Evolutionary conservation across 2,113 vertebrate species (phyloP).

Genomic region (Symphodus melops): DNA sequence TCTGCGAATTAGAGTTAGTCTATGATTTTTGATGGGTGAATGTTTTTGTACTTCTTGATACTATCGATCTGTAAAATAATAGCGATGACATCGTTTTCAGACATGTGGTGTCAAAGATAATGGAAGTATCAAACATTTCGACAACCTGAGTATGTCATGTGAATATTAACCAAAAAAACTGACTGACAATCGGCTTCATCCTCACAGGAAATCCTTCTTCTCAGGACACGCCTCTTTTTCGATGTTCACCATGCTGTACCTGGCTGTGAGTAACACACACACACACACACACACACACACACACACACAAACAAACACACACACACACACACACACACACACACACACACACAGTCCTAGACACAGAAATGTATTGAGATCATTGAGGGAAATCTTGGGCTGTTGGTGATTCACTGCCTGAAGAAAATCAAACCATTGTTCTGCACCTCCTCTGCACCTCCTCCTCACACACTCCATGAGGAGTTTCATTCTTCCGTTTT

Average conservation of each 20-base stretch:
- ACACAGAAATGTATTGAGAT: slow-evolving; percentile 38
- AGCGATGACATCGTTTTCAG: too few relatives aligned
- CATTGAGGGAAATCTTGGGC: slow-evolving; percentile 24
- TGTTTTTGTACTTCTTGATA: too few relatives aligned
- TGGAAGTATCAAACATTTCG: too few relatives aligned
- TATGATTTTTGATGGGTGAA: too few relatives aligned
- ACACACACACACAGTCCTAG: slow-evolving; percentile 7
- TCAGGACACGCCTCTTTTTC: slow-evolving; percentile 98
- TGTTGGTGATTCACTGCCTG: slow-evolving; percentile 31
- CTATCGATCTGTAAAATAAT: too few relatives aligned
- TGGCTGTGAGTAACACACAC: slow-evolving; percentile 91
- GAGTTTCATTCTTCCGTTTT: neutral
- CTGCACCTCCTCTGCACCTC: too few relatives aligned
- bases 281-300: neutral
- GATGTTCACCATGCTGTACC: slow-evolving; percentile 97
- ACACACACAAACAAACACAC: slow-evolving; percentile 1
- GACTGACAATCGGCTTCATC: slow-evolving; percentile 11
- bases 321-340: slow-evolving; percentile 16
- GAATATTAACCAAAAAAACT: too few relatives aligned
- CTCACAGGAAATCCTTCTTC: slow-evolving; percentile 97
- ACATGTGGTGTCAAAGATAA: too few relatives aligned
- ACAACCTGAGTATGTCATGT: too few relatives aligned
- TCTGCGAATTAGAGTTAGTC: too few relatives aligned
- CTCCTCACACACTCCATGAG: too few relatives aligned
- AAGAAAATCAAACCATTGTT: too few relatives aligned